These are phyloP conservation scores for Megaptera novaeangliae DNA, from an alignment of 2,113 vertebrate genomes.

Conservation along the genomic window DNA sequence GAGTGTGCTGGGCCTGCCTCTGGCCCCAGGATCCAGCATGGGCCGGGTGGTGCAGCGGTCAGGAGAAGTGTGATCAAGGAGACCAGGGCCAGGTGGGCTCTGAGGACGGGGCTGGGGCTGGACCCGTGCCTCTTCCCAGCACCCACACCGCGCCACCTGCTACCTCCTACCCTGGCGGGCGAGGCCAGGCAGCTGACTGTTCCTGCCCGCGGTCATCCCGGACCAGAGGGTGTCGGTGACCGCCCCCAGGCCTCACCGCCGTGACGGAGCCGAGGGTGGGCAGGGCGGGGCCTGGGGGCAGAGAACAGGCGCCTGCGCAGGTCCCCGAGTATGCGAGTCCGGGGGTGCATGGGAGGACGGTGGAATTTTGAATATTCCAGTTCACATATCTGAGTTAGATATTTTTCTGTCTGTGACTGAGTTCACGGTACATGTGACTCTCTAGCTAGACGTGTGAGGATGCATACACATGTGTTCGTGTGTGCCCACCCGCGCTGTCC, in stretches of 20 bases:
- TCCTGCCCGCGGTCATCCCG: background rate
- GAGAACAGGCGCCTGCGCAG: fast-evolving
- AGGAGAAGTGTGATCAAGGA: background rate
- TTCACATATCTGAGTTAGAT: fast-evolving
- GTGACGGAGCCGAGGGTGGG: background rate
- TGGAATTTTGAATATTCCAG: background rate
- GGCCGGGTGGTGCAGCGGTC: fast-evolving
- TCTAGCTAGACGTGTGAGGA: background rate
- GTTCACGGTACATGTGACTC: background rate
- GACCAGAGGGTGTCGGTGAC: background rate
- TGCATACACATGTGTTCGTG: fast-evolving
- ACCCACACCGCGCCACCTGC: fast-evolving
- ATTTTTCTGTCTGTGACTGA: background rate
- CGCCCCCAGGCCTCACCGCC: background rate
- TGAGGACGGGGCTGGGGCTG: background rate
- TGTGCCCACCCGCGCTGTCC: background rate
- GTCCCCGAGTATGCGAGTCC: fast-evolving
- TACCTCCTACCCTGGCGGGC: background rate
- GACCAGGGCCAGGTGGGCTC: background rate
- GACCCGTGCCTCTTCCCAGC: background rate
- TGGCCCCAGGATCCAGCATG: background rate
- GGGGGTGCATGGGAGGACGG: too few relatives aligned
- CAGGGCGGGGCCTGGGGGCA: background rate
- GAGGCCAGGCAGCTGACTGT: too few relatives aligned
- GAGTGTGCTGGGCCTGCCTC: background rate